Evolutionary conservation across 1,140 invertebrate species (phyloP), one percentile per base, ranked within the genome.

Genomic region (Euura lappo): DNA sequence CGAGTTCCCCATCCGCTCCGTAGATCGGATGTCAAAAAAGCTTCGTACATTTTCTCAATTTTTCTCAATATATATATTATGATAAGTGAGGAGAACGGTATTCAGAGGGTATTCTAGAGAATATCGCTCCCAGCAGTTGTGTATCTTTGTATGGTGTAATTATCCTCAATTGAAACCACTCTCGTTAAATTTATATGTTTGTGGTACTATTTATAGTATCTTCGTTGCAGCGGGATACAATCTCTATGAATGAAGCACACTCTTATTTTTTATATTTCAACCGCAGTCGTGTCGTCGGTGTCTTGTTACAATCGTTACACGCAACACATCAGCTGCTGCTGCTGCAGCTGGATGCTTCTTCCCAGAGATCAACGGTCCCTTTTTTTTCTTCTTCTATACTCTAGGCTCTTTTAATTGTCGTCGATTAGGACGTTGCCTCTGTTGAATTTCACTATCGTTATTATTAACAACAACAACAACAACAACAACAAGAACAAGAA

Each of bases 381-480:
- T 45, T 73, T 66, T 65, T 45, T 70, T 28, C 47, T 7, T 64
- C 44, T 68, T 42, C 28, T 28, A 28, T 28, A 28, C 28, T 28
- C 28, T 28, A 68, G 44, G 71, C 51, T 51, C 70, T 72, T 42
- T 69, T 28, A 28, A 28, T 28, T 28, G 47, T 71, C 46, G 42
- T 13, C 65, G 44, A 13, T 7, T 45, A 73, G 71, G 72, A 71
- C 75, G 43, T 44, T 51, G 71, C 51, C 67, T 71, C 76, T 43
- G 43, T 47, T 13, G 44, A 51, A 44, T 28, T 28, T 28, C 28
- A 28, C 28, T 28, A 28, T 28, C 28, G 28, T 28, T 28, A 28
- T 28, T 1, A 28, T 28, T n/a, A n/a, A n/a, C n/a, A n/a, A n/a
- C n/a, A n/a, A n/a, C n/a, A n/a, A n/a, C n/a, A 65, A 45, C 42